Conservation (phyloP, 2,113 vertebrate genomes). For the Lates calcarifer region DNA sequence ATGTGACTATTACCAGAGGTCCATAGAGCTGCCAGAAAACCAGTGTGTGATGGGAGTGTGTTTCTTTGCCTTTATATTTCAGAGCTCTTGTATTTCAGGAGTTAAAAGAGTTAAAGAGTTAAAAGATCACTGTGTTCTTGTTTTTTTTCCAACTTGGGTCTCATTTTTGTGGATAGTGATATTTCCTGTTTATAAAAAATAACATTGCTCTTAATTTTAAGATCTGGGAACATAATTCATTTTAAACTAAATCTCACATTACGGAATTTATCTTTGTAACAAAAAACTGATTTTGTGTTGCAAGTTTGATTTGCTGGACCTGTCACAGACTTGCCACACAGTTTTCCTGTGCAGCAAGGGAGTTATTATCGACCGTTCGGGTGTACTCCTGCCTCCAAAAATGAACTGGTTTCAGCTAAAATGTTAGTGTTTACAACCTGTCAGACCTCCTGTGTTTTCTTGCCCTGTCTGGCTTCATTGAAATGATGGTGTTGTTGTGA, state of each 20-base stretch:
- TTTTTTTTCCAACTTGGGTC: neutral
- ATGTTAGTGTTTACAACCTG: no score
- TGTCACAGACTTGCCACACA: neutral
- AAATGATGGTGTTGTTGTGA: no score
- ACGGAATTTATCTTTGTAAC: neutral
- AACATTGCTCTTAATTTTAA: neutral
- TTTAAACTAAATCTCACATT: neutral
- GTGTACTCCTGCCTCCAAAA: neutral
- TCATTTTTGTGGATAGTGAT: neutral
- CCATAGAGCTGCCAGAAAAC: neutral
- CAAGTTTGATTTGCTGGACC: neutral
- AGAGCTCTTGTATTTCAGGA: no score
- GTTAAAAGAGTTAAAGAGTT: no score
- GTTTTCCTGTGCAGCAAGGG: neutral
- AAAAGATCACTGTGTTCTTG: neutral
- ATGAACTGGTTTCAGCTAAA: conserved; percentile 1
- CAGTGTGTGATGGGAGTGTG: neutral
- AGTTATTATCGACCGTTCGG: no score
- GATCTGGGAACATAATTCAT: neutral
- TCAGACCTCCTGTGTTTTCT: no score
- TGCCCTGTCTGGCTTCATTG: no score
- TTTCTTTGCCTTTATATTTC: conserved; percentile 5
- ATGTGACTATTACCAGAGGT: conserved; percentile 24
- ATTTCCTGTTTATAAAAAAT: neutral
- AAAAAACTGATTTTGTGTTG: neutral